A percentile compares a stretch with the other conserved stretches of the same genome.
phyloP scores from a whole-genome alignment of 2,797 vertebrate genomes.

The Anguilla obscura region DNA sequence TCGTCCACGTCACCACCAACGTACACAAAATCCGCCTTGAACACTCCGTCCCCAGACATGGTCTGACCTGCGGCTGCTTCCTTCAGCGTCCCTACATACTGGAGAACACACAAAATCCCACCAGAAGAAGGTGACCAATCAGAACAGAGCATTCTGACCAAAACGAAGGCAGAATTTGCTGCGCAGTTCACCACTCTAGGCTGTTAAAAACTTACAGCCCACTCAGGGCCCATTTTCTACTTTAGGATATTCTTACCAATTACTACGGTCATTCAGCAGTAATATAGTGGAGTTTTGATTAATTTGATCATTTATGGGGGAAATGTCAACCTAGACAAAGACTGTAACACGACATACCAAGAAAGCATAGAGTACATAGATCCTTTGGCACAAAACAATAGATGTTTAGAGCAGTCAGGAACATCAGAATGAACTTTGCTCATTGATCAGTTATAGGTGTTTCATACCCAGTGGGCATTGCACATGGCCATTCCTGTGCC shows the following conservation, averaged over 20 bases:
- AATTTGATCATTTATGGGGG: too few species aligned
- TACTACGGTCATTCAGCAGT: not conserved
- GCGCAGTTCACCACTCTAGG: not conserved
- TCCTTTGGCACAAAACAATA: too few species aligned
- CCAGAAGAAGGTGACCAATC: not conserved
- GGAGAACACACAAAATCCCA: constrained; percentile 14
- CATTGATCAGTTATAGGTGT: too few species aligned
- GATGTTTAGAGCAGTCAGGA: too few species aligned
- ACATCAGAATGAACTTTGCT: too few species aligned
- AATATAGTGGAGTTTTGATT: too few species aligned
- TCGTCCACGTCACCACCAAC: constrained; percentile 76
- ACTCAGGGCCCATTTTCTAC: not conserved
- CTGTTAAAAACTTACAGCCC: not conserved
- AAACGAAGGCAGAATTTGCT: not conserved
- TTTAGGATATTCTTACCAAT: not conserved
- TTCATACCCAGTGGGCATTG: too few species aligned
- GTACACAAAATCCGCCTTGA: constrained; percentile 83
- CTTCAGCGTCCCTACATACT: constrained; percentile 54
- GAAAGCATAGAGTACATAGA: too few species aligned
- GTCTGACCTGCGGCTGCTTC: constrained; percentile 46
- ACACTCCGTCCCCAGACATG: constrained; percentile 76
- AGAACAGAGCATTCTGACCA: not conserved
- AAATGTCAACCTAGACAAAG: too few species aligned
- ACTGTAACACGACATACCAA: too few species aligned
- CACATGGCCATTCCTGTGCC: too few species aligned